Evolutionary conservation across 2,113 vertebrate species (phyloP), one percentile per base, ranked within the genome.

Genomic region (Probosciger aterrimus): DNA sequence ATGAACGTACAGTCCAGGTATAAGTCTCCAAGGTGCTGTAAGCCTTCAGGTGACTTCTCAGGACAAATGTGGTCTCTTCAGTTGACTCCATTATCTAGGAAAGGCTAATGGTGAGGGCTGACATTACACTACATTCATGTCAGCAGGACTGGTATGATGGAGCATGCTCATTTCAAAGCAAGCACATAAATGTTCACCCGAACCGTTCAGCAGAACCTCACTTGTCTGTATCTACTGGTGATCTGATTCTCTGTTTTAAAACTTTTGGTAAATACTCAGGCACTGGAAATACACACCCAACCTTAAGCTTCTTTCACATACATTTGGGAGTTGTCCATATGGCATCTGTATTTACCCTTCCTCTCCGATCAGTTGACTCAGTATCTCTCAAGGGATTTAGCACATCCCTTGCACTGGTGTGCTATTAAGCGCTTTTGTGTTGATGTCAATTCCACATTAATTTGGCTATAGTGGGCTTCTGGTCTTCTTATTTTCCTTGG

Each of bases 1-100:
- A 30, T 4, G 9, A 70, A 37, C 0, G 0, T 19, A 33, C 23
- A 27, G 43, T 75, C 33, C 55, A 60, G 30, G 47, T 52, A 16
- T 0, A 86, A 22, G 31, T 57, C 35, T 78, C 65, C 9, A 28
- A 31, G 24, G 22, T 79, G 18, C 43, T 68, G 70, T 47, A 87
- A 86, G 62, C 6, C 52, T 79, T 67, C n/a, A n/a, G 31, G 19
- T 52, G 27, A 52, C 24, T 86, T 93, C 62, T 73, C 13, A 62
- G 65, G 52, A 68, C 19, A 49, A 57, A 81, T 8, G 10, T 16
- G 11, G 3, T 71, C 52, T 46, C 50, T 81, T 81, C 35, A 52
- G 17, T 43, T 3, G 2, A 17, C 18, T 63, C 12, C 10, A 15
- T 33, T 71, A 44, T 37, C 41, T 49, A 14, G 30, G 31, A n/a